Conservation (phyloP, 1,140 invertebrate genomes). For the Lordiphosa stackelbergi region DNA sequence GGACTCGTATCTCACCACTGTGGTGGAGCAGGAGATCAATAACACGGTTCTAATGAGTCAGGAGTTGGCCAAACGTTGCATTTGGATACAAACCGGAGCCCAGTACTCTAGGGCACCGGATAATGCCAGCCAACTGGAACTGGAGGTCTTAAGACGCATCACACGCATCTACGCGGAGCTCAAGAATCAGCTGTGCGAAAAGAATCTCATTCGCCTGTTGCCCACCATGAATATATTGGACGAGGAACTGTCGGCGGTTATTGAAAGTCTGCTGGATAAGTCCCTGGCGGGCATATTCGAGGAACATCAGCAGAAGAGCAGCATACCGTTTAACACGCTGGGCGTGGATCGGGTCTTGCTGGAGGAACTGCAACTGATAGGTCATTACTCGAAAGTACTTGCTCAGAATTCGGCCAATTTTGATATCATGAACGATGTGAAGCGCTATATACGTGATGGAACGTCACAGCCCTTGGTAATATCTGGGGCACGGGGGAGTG, state of each 20-base stretch:
- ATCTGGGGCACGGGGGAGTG: conserved; percentile 87
- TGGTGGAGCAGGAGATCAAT: conserved; percentile 88
- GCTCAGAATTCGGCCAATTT: conserved; percentile 76
- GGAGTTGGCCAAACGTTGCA: conserved; percentile 85
- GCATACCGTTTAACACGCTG: conserved; percentile 73
- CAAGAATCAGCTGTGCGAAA: conserved; percentile 82
- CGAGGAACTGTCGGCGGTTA: conserved; percentile 79
- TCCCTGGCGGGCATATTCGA: conserved; percentile 81
- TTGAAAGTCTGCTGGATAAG: conserved; percentile 77
- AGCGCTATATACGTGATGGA: conserved; percentile 83
- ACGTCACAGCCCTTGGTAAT: conserved; percentile 83
- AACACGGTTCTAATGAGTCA: conserved; percentile 87
- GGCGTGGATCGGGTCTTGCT: conserved; percentile 72
- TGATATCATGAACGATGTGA: conserved; percentile 80
- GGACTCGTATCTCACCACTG: conserved; percentile 87
- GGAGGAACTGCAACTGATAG: conserved; percentile 81
- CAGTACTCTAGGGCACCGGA: conserved; percentile 77
- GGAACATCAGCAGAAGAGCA: conserved; percentile 77
- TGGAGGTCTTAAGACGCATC: conserved; percentile 83
- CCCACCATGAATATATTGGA: conserved; percentile 82
- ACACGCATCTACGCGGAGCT: conserved; percentile 84
- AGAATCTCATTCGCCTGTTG: conserved; percentile 81
- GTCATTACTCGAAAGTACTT: conserved; percentile 79
- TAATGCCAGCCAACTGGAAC: conserved; percentile 70
- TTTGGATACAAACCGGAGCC: conserved; percentile 84